phyloP scores from a whole-genome alignment of 2,888 invertebrate genomes.

The Lasius fuliginosus region DNA sequence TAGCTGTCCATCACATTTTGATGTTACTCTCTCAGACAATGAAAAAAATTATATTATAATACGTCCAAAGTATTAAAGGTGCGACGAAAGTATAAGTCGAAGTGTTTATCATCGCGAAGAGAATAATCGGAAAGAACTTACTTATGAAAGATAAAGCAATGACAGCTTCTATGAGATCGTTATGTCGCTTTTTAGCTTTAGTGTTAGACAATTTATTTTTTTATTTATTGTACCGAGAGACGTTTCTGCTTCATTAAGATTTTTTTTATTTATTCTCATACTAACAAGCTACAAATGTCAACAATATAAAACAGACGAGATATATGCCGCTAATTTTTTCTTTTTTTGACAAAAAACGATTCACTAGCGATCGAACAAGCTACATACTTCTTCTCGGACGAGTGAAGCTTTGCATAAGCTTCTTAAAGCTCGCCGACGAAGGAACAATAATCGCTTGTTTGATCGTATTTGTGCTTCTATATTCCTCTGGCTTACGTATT shows the following conservation, averaged over 20 bases:
- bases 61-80: neutral
- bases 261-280: neutral
- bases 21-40: neutral
- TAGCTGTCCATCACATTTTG: neutral
- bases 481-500: constrained; percentile 20
- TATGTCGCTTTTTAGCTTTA: neutral
- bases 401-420: constrained; percentile 30
- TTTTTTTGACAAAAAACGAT: neutral
- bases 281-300: neutral
- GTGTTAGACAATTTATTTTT: neutral
- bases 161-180: neutral
- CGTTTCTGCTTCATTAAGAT: neutral
- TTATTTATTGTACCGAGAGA: neutral
- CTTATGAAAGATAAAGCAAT: neutral
- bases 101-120: neutral
- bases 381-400: constrained; percentile 4
- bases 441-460: constrained; percentile 9
- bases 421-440: constrained; percentile 10
- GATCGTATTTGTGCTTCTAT: neutral
- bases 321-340: neutral
- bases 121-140: neutral
- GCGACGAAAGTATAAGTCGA: neutral
- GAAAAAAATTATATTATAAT: neutral
- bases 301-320: neutral
- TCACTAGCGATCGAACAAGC: neutral